Conservation (phyloP, 2,888 invertebrate species). For the Tyria jacobaeae region DNA sequence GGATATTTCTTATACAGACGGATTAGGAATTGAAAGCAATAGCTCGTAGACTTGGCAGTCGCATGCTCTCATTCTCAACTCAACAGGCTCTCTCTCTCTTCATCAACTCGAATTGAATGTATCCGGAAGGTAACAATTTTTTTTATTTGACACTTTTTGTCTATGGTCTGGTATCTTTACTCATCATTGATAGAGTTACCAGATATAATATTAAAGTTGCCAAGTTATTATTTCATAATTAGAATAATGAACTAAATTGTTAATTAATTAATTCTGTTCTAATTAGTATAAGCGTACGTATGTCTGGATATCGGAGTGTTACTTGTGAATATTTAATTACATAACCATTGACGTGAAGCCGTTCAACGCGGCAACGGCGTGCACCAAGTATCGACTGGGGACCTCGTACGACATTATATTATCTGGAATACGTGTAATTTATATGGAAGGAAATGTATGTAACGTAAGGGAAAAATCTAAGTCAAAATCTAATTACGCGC, state of each 20-base stretch:
- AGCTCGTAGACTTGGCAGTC: too few relatives aligned
- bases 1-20: too few relatives aligned
- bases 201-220: constrained; percentile 3
- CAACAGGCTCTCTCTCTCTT: too few relatives aligned
- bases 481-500: too few relatives aligned
- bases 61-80: too few relatives aligned
- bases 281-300: constrained; percentile 31
- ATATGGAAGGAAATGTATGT: not conserved
- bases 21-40: too few relatives aligned
- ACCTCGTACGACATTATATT: constrained; percentile 4
- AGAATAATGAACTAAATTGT: constrained; percentile 6
- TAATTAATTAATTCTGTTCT: constrained; percentile 22
- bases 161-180: too few relatives aligned
- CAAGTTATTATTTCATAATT: constrained; percentile 14
- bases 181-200: not conserved
- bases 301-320: constrained; percentile 14
- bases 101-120: too few relatives aligned
- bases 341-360: constrained; percentile 32
- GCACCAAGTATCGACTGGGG: constrained; percentile 32
- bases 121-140: too few relatives aligned
- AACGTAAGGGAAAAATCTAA: too few relatives aligned
- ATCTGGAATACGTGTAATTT: not conserved
- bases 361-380: constrained; percentile 15
- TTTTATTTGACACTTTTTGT: too few relatives aligned
- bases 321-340: constrained; percentile 33